These are phyloP conservation scores for Scaptomyza caliginosa DNA, from an alignment of 2,888 invertebrate species.

Conservation along the genomic window DNA sequence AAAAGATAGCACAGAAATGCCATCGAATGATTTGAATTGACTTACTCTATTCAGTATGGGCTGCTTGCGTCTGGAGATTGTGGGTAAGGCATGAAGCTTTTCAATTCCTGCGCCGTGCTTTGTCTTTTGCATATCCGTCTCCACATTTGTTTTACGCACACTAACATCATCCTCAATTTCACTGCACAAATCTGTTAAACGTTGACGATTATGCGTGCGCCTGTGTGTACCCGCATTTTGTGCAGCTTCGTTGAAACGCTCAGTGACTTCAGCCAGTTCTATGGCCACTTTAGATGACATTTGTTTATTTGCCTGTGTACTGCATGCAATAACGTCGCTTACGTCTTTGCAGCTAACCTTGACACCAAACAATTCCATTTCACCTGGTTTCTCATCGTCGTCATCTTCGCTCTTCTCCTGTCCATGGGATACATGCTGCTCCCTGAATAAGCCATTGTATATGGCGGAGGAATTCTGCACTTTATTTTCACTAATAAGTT, in stretches of 20 bases:
- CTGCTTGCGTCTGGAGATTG: conserved; percentile 84
- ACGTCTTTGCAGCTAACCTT: conserved; percentile 48
- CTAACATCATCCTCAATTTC: conserved; percentile 31
- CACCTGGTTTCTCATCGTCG: conserved; percentile 53
- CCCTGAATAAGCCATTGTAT: conserved; percentile 20
- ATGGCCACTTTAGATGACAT: conserved; percentile 43
- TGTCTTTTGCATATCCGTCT: conserved; percentile 60
- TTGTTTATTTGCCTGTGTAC: conserved; percentile 45
- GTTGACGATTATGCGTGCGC: conserved; percentile 29
- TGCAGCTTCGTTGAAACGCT: conserved; percentile 64
- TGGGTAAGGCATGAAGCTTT: conserved; percentile 83
- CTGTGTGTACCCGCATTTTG: conserved; percentile 37
- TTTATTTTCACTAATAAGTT: conserved; percentile 52
- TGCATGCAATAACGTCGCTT: conserved; percentile 62
- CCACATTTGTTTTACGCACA: conserved; percentile 52
- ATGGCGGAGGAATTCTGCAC: conserved; percentile 1
- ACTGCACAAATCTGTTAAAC: conserved; percentile 39
- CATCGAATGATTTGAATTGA: not conserved
- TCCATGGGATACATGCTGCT: conserved; percentile 5
- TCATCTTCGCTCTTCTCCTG: conserved; percentile 26
- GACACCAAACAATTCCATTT: conserved; percentile 69
- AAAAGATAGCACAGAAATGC: not conserved
- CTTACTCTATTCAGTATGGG: conserved; percentile 82
- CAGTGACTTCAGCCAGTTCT: conserved; percentile 54
- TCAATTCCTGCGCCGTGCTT: conserved; percentile 85